These are phyloP conservation scores for Microvelia longipes DNA, from an alignment of 1,140 invertebrate species.

Conservation along the genomic window DNA sequence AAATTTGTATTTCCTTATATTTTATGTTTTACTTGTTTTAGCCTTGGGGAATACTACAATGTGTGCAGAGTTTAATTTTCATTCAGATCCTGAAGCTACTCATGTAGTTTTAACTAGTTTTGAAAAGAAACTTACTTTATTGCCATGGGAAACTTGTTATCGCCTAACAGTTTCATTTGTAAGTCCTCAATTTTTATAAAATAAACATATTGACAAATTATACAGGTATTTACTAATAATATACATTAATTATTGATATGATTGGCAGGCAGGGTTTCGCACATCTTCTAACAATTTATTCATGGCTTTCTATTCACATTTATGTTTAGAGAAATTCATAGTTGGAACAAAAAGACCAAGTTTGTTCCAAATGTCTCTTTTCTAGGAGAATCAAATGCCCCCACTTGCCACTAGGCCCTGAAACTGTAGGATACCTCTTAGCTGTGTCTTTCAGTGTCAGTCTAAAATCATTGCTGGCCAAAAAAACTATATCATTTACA, in stretches of 20 bases:
- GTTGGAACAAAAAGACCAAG: too few relatives aligned
- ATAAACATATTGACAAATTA: neutral
- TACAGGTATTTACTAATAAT: neutral
- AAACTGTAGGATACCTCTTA: neutral
- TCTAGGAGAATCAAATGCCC: too few relatives aligned
- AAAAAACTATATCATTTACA: neutral
- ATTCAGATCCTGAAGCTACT: slow-evolving; percentile 59
- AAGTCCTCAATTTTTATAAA: neutral
- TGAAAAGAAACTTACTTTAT: slow-evolving; percentile 38
- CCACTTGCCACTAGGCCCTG: too few relatives aligned
- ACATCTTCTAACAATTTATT: neutral
- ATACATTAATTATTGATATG: too few relatives aligned
- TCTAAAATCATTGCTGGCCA: neutral
- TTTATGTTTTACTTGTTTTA: slow-evolving; percentile 19
- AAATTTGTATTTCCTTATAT: neutral
- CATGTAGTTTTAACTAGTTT: slow-evolving; percentile 43
- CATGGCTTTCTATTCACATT: neutral
- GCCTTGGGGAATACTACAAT: slow-evolving; percentile 49
- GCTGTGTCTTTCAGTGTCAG: neutral
- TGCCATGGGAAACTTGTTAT: slow-evolving; percentile 39
- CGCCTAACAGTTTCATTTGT: slow-evolving; percentile 13
- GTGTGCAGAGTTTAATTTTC: slow-evolving; percentile 66
- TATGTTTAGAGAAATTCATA: too few relatives aligned
- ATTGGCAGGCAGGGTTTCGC: neutral
- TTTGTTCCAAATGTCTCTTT: too few relatives aligned